Percentiles rank a stretch among this genome's conserved stretches.
These are phyloP conservation scores for Percina caprodes DNA, from an alignment of 2,113 vertebrate genomes.

Conservation along the genomic window DNA sequence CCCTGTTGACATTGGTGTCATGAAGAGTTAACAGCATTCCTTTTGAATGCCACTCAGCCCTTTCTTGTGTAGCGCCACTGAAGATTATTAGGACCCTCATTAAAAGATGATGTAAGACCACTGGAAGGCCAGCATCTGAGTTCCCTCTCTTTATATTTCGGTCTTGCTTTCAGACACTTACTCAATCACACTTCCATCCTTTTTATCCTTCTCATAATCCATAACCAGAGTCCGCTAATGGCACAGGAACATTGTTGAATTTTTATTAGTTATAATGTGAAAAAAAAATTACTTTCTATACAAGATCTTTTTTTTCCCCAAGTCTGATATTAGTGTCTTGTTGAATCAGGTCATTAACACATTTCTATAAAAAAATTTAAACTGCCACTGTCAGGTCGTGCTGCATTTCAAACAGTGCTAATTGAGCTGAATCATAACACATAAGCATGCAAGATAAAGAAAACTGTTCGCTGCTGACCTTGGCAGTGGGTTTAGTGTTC, in stretches of 20 bases:
- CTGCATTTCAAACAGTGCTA: background rate
- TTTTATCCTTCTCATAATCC: constrained; percentile 29
- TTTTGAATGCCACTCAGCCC: constrained; percentile 59
- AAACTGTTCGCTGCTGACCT: constrained; percentile 9
- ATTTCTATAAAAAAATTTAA: constrained; percentile 22
- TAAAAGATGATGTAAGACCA: constrained; percentile 72
- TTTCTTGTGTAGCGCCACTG: constrained; percentile 39
- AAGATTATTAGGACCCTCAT: constrained; percentile 67
- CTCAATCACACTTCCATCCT: constrained; percentile 27
- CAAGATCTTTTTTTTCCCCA: constrained; percentile 9
- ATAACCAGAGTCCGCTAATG: constrained; percentile 8
- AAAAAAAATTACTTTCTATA: constrained; percentile 1
- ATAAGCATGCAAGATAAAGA: constrained; percentile 12
- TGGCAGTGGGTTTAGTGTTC: background rate
- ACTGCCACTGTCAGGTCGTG: background rate
- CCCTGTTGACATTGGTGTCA: constrained; percentile 50
- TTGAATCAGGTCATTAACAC: constrained; percentile 16
- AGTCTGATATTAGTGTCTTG: constrained; percentile 20
- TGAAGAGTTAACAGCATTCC: constrained; percentile 61
- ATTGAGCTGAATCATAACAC: constrained; percentile 15
- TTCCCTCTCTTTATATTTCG: constrained; percentile 1
- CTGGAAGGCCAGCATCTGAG: constrained; percentile 39
- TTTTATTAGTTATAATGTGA: constrained; percentile 27
- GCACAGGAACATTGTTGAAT: constrained; percentile 18
- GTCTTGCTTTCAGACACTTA: constrained; percentile 18